A percentile compares a stretch with the other conserved stretches of the same genome.
Evolutionary conservation across 2,888 invertebrate species (phyloP).

Genomic region (Thysanoteuthis rhombus): DNA sequence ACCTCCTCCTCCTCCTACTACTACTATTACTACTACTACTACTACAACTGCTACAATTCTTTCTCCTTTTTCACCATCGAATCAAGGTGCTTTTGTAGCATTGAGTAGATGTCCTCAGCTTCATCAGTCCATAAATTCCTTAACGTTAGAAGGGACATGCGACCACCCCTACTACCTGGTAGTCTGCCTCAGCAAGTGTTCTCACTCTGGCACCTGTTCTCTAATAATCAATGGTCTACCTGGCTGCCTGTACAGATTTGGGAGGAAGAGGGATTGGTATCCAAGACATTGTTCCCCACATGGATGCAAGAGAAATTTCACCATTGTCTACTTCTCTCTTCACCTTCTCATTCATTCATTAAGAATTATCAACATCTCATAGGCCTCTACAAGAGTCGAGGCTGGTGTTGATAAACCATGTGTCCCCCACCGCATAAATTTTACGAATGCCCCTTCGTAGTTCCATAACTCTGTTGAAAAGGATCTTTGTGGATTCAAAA

Average conservation of each 20-base stretch:
- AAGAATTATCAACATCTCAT: background rate
- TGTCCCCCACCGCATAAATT: background rate
- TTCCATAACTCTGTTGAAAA: background rate
- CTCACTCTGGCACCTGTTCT: background rate
- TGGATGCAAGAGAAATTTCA: background rate
- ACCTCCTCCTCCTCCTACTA: constrained; percentile 16
- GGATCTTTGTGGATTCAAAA: background rate
- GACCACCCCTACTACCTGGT: background rate
- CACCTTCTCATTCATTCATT: background rate
- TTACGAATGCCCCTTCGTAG: background rate
- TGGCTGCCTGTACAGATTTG: background rate
- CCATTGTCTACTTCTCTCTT: background rate
- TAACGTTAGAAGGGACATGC: background rate
- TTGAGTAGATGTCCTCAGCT: background rate
- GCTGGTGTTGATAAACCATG: background rate
- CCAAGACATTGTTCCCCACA: background rate
- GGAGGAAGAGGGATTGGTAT: background rate
- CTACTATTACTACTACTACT: constrained; percentile 19
- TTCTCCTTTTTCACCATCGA: constrained; percentile 12
- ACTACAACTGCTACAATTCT: constrained; percentile 21
- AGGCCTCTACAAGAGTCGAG: background rate
- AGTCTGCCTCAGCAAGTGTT: constrained; percentile 12
- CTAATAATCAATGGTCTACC: background rate
- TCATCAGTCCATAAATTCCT: background rate
- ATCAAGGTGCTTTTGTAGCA: background rate